phyloP scores from a whole-genome alignment of 2,888 invertebrate species.

The Ichneumoninae sp. region DNA sequence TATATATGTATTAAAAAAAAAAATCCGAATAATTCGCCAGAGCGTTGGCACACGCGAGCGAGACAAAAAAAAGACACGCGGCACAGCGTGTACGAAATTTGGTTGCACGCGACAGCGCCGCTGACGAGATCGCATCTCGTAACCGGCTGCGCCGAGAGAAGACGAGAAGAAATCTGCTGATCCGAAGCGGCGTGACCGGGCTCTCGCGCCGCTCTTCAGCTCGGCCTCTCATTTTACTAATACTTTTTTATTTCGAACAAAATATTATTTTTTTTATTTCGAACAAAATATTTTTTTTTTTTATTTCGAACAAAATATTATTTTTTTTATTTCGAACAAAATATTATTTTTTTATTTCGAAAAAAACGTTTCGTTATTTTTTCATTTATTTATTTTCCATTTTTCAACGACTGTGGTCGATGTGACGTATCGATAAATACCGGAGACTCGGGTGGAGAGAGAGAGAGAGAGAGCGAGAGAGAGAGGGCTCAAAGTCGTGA shows the following conservation, averaged over 20 bases:
- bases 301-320: neutral
- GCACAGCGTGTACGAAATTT: neutral
- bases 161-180: slow-evolving; percentile 31
- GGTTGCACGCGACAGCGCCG: slow-evolving; percentile 20
- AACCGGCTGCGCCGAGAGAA: slow-evolving; percentile 28
- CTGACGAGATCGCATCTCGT: slow-evolving; percentile 20
- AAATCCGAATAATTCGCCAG: slow-evolving; percentile 5
- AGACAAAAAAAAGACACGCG: neutral
- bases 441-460: neutral
- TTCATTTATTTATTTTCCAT: neutral
- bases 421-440: neutral
- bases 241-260: neutral
- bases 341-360: neutral
- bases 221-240: neutral
- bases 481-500: neutral
- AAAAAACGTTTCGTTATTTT: too few relatives aligned
- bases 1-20: neutral
- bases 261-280: neutral
- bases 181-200: slow-evolving; percentile 6
- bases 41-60: slow-evolving; percentile 22
- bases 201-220: neutral
- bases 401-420: neutral
- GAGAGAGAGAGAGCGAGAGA: neutral
- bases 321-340: neutral
- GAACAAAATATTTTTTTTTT: neutral